These are phyloP conservation scores for Spodoptera frugiperda DNA, from an alignment of 1,140 invertebrate genomes.

Conservation along the genomic window DNA sequence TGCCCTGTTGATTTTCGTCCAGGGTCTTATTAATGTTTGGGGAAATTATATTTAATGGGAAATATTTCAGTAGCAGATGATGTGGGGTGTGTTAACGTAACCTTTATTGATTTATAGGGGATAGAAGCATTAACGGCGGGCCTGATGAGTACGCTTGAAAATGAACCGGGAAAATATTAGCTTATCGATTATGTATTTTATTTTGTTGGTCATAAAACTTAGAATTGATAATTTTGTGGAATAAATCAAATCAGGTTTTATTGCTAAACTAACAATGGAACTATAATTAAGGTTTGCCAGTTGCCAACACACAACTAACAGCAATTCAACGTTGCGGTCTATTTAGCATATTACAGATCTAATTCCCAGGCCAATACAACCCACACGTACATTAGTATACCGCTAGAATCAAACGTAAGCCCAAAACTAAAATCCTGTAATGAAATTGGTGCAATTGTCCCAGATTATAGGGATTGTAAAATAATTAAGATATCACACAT, in stretches of 20 bases:
- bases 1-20: conserved; percentile 25
- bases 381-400: background rate
- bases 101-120: conserved; percentile 13
- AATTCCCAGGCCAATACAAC: background rate
- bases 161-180: too few species aligned
- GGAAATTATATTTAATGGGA: conserved; percentile 44
- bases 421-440: conserved; percentile 22
- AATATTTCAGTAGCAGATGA: conserved; percentile 33
- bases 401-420: background rate
- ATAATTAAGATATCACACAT: conserved; percentile 61
- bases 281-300: background rate
- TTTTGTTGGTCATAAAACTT: too few species aligned
- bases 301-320: background rate
- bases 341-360: conserved; percentile 32
- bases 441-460: conserved; percentile 19
- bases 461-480: conserved; percentile 48
- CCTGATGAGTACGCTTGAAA: background rate
- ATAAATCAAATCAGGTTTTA: too few species aligned
- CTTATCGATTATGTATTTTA: too few species aligned
- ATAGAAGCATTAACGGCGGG: background rate
- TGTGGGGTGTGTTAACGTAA: conserved; percentile 9
- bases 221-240: too few species aligned
- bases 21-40: conserved; percentile 10
- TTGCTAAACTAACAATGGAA: background rate
- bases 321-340: conserved; percentile 11